A percentile compares a stretch with the other conserved stretches of the same genome.
Conservation (phyloP, 2,797 vertebrate species). For the Platalea minor region DNA sequence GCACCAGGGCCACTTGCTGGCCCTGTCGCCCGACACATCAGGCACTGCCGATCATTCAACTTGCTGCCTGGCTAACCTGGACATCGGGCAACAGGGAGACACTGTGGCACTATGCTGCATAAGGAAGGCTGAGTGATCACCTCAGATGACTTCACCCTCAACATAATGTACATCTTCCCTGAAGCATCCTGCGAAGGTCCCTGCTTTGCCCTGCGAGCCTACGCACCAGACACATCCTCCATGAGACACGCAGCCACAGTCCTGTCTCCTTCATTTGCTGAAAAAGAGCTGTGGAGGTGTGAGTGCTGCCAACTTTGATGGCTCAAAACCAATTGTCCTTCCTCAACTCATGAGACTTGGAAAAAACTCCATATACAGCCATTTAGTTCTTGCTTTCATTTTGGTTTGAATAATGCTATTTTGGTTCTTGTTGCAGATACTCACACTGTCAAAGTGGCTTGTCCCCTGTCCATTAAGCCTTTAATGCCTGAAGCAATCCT, state of each 20-base stretch:
- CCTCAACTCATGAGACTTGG: not conserved
- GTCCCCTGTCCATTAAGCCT: not conserved
- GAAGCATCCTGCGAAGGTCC: not conserved
- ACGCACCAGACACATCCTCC: not conserved
- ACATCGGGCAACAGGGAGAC: not conserved
- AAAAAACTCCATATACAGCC: not conserved
- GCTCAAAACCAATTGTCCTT: not conserved
- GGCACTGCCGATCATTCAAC: not conserved
- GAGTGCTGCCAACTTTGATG: not conserved
- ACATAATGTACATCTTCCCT: not conserved
- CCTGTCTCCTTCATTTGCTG: not conserved
- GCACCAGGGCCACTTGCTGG: not conserved
- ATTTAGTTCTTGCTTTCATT: not conserved
- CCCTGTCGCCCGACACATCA: rapidly evolving
- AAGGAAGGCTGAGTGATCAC: not conserved
- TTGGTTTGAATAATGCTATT: not conserved
- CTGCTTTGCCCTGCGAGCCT: rapidly evolving
- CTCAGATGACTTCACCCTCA: not conserved
- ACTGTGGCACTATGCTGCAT: not conserved
- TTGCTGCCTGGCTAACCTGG: not conserved
- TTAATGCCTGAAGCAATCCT: not conserved
- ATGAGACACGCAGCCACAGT: not conserved
- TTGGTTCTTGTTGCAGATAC: not conserved
- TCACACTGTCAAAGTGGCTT: not conserved
- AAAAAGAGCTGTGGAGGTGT: not conserved